Percentiles rank a stretch among this genome's conserved stretches.
Evolutionary conservation across 2,113 vertebrate species (phyloP).

Genomic region (Tachysurus vachellii): DNA sequence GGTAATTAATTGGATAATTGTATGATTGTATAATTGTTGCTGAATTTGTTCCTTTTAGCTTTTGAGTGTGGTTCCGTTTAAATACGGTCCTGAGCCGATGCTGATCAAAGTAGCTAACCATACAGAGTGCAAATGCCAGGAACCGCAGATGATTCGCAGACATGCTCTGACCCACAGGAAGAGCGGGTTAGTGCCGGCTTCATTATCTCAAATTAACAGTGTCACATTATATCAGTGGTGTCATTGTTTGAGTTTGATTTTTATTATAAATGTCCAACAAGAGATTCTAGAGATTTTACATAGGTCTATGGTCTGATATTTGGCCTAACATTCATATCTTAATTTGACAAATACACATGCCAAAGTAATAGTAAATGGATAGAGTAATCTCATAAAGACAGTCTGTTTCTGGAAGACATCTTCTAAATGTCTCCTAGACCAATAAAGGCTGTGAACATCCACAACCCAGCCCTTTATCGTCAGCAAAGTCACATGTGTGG

Average conservation of each 20-base stretch:
- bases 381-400: background rate
- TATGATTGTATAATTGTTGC: background rate
- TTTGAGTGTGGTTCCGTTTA: slow-evolving; percentile 88
- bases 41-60: slow-evolving; percentile 70
- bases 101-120: slow-evolving; percentile 92
- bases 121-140: slow-evolving; percentile 86
- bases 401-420: slow-evolving; percentile 33
- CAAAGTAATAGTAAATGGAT: slow-evolving; percentile 7
- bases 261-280: background rate
- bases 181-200: slow-evolving; percentile 64
- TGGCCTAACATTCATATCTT: background rate
- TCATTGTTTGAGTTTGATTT: background rate
- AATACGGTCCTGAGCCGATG: slow-evolving; percentile 87
- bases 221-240: background rate
- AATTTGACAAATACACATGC: slow-evolving; percentile 9
- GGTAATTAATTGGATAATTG: background rate
- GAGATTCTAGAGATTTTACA: background rate
- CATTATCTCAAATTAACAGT: background rate
- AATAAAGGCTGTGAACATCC: slow-evolving; percentile 1
- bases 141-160: slow-evolving; percentile 74
- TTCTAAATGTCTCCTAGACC: slow-evolving; percentile 11
- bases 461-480: slow-evolving; percentile 8
- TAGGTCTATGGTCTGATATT: background rate
- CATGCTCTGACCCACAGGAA: slow-evolving; percentile 64
- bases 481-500: background rate